Base-by-base conservation (phyloP, 2,113 vertebrate species). In the Oceanites oceanicus region DNA sequence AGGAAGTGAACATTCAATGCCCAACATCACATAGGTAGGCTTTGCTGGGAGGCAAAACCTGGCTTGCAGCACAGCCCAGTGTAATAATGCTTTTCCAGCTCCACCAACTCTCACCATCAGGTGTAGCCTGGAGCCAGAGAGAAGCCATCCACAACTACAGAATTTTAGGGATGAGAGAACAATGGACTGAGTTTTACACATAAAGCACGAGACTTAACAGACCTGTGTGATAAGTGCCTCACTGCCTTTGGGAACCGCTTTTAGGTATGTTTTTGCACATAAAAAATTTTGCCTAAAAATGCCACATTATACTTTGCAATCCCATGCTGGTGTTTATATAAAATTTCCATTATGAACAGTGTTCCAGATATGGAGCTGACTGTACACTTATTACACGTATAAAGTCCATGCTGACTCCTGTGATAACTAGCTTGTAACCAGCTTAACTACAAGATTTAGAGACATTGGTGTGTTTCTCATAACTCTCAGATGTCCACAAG, bases 121-220 rank as follows among this genome's bases (percentile, higher is more conserved):
- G 7, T 52, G 27, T 9, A 75, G 47, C 23, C 29, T 68, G 40
- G 13, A 84, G 34, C 14, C 2, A 2, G 10, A 52, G 34, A 78
- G 42, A 77, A 73, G 49, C 10, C 42, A 74, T 38, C 12, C 19
- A 49, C 16, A 90, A 70, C 78, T 6, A 70, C 7, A 66, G 7
- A 71, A 72, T 55, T 85, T 67, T 42, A 53, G n/a, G 61, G 19
- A 66, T 66, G 26, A 70, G 11, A 90, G 14, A 70, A 18, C 59
- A 80, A 13, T 0, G 0, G 30, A 52, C 15, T 1, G 3, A 92
- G 25, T 38, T 29, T 29, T 26, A n/a, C 13, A n/a, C 0, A 0
- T 8, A 29, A 91, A 63, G 38, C 38, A 49, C 0, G 1, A 59
- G 40, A 66, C 45, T 61, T 25, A 27, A 59, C n/a, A 66, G 13